These are phyloP conservation scores for Lithobates sylvaticus DNA, from an alignment of 2,797 vertebrate genomes.

Conservation along the genomic window DNA sequence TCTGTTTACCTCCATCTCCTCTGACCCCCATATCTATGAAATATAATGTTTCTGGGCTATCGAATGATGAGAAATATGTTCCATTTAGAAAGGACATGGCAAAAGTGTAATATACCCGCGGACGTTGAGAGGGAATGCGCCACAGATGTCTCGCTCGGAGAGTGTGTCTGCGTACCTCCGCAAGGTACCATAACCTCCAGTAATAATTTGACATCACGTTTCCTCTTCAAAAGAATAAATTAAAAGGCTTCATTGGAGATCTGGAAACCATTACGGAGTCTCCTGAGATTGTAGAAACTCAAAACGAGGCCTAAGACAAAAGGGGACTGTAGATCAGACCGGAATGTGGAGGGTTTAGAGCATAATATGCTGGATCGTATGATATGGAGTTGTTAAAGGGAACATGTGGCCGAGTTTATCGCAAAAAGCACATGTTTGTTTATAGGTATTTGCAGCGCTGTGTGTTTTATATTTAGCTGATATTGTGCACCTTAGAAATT, in stretches of 20 bases:
- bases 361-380: constrained; percentile 45
- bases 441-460: constrained; percentile 31
- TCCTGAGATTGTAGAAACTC: constrained; percentile 58
- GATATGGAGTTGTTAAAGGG: constrained; percentile 12
- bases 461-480: not conserved
- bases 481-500: constrained; percentile 5
- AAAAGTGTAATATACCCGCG: constrained; percentile 25
- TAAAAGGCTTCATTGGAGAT: constrained; percentile 51
- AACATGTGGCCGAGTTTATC: constrained; percentile 52
- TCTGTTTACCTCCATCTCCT: constrained; percentile 36
- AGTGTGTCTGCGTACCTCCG: constrained; percentile 37
- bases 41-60: constrained; percentile 37
- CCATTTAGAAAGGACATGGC: not conserved
- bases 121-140: constrained; percentile 13
- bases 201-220: constrained; percentile 21
- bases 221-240: constrained; percentile 60
- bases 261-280: constrained; percentile 66
- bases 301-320: constrained; percentile 52
- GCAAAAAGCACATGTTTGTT: constrained; percentile 34
- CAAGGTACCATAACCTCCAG: constrained; percentile 53
- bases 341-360: constrained; percentile 23
- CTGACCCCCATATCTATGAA: constrained; percentile 30
- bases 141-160: constrained; percentile 30
- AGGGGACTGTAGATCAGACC: constrained; percentile 59
- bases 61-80: constrained; percentile 9